Evolutionary conservation across 2,888 invertebrate species (phyloP), one percentile per base, ranked within the genome.

Genomic region (Chymomyza procnemis): DNA sequence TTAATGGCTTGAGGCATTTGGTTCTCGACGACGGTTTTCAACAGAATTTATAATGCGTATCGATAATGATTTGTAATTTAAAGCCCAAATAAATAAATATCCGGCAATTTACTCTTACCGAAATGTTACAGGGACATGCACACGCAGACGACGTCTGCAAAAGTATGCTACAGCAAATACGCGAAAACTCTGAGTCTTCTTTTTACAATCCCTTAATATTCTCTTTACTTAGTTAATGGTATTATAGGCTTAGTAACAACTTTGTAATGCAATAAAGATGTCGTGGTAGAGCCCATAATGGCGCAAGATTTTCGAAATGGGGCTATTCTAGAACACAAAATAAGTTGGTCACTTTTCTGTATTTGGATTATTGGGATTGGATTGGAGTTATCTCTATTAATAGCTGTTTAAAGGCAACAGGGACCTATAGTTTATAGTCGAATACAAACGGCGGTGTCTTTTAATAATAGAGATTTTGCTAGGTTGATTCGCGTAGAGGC

Each of bases 21-120:
- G 56, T 19, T 18, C 41, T 52, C 16, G 59, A 59, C 16, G 59
- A 59, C 16, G 57, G 41, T 41, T 61, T 62, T 47, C 50, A 62
- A 18, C 46, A 34, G 73, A 75, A 83, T 77, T 68, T 80, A 80
- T 83, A 80, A 76, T 83, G 80, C 84, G 74, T 75, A 85, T 83
- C 86, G 80, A 80, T 80, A 83, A 83, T 85, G 84, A 83, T 83
- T 83, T 84, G 73, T 80, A 83, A 80, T 83, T 80, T 79, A 79
- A 80, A 73, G 83, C 75, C 61, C 73, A 77, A 70, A 80, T 71
- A 61, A 61, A 61, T 61, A 77, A 80, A 83, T 85, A 75, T 82
- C 80, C 80, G 83, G 70, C 75, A 70, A 78, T 76, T 80, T 78
- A 22, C 59, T 72, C 6, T 66, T 67, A 68, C 68, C 52, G 64